phyloP scores from a whole-genome alignment of 2,888 invertebrate species.

The Clunio marinus region DNA sequence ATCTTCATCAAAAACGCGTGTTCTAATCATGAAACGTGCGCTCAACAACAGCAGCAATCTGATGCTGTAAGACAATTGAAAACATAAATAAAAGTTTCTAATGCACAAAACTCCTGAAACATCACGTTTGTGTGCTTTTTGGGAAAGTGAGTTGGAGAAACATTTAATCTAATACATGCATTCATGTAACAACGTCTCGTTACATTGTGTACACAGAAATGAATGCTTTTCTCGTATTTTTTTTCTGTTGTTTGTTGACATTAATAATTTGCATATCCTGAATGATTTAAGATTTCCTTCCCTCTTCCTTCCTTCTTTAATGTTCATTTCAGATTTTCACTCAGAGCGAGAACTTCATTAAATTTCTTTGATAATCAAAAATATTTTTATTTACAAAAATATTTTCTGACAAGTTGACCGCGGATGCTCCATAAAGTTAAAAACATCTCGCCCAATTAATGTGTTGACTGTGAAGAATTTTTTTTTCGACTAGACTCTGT shows the following conservation, averaged over 20 bases:
- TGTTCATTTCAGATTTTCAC: neutral
- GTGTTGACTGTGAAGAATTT: neutral
- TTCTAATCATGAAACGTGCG: conserved; percentile 3
- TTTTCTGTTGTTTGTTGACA: neutral
- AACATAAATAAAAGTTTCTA: conserved; percentile 20
- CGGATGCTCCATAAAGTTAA: conserved; percentile 26
- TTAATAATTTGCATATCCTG: conserved; percentile 36
- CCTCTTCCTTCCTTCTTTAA: neutral
- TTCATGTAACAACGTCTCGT: conserved; percentile 14
- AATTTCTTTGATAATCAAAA: neutral
- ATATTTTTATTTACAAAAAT: neutral
- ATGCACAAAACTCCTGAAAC: conserved; percentile 25
- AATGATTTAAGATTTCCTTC: conserved; percentile 31
- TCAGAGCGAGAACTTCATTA: conserved; percentile 36
- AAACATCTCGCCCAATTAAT: conserved; percentile 13
- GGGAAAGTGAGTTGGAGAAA: too few relatives aligned
- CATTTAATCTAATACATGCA: conserved; percentile 31
- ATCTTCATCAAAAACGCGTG: neutral
- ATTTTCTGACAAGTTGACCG: neutral
- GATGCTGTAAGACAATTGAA: conserved; percentile 23
- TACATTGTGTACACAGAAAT: neutral
- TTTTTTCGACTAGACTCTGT: neutral
- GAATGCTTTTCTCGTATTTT: neutral
- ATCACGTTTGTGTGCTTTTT: conserved; percentile 22
- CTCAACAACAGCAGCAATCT: neutral